Evolutionary conservation across 2,888 invertebrate species (phyloP).

Genomic region (Ditula angustiorana): DNA sequence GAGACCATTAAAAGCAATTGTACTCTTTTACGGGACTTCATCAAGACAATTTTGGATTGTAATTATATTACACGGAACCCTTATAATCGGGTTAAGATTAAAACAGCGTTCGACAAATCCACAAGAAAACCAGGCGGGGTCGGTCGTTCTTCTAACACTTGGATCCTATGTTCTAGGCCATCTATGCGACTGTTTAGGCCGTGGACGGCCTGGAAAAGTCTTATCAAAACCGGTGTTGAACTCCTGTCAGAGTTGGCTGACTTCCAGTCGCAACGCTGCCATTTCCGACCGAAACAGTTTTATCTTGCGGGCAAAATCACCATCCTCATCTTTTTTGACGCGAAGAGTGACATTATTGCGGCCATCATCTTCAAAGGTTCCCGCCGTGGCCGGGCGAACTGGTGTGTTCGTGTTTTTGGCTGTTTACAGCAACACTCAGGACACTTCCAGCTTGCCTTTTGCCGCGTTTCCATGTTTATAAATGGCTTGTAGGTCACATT

Average conservation of each 20-base stretch:
- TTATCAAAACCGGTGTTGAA: neutral
- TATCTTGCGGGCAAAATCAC: neutral
- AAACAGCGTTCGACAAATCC: no score
- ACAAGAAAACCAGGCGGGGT: no score
- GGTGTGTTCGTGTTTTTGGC: neutral
- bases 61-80: no score
- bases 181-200: neutral
- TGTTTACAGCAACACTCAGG: neutral
- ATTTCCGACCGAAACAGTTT: neutral
- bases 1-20: no score
- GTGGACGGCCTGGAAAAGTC: neutral
- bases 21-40: no score
- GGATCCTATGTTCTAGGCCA: neutral
- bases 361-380: neutral
- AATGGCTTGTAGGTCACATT: neutral
- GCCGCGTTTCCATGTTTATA: neutral
- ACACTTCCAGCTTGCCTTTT: neutral
- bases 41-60: no score
- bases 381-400: neutral
- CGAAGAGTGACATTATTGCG: neutral
- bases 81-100: no score
- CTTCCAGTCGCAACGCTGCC: neutral
- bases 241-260: no score
- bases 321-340: neutral
- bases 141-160: neutral